Conservation (phyloP, 2,113 vertebrate genomes). For the Lontra canadensis region DNA sequence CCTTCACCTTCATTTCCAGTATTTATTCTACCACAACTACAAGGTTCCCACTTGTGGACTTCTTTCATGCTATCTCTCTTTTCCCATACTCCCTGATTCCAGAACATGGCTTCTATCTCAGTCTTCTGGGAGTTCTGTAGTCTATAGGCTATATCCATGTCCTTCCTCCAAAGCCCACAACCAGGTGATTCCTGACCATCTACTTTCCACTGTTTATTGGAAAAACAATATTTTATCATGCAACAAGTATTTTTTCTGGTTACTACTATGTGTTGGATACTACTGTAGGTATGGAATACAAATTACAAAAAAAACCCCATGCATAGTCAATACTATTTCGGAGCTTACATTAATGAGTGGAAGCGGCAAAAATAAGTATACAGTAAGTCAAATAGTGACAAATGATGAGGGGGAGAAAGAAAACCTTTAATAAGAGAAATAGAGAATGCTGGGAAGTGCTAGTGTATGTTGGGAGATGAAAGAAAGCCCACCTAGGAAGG, state of each 20-base stretch:
- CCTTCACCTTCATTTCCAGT: not conserved
- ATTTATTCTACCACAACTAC: not conserved
- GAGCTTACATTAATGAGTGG: not conserved
- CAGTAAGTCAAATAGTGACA: not conserved
- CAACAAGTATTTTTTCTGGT: not conserved
- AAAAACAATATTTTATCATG: not conserved
- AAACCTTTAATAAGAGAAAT: not conserved
- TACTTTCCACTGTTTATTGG: not conserved
- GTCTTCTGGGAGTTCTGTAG: not conserved
- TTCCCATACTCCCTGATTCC: not conserved
- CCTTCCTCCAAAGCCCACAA: not conserved
- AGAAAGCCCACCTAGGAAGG: not conserved
- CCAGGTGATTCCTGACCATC: not conserved
- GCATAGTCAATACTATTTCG: not conserved
- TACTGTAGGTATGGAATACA: not conserved
- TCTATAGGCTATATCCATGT: not conserved
- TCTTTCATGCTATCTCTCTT: not conserved
- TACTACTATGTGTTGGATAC: not conserved
- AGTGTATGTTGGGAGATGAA: not conserved
- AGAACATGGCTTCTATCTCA: not conserved
- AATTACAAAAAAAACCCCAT: not conserved
- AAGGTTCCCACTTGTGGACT: not conserved
- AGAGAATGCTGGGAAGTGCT: not conserved
- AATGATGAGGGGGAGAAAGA: not conserved
- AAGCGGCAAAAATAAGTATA: not conserved